phyloP scores from a whole-genome alignment of 1,140 invertebrate genomes.

The Aricia agestis region DNA sequence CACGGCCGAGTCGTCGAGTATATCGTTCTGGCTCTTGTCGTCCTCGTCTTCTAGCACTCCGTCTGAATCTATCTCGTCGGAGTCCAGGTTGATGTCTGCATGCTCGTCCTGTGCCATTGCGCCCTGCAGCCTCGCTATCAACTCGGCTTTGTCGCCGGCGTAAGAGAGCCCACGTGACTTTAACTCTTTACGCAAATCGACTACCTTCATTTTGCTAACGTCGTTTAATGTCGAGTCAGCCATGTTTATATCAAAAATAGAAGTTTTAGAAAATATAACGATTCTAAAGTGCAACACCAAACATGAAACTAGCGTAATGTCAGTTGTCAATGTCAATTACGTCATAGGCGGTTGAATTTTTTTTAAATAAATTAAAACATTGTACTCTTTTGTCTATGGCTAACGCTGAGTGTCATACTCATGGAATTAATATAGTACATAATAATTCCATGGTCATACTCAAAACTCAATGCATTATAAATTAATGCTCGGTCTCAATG shows the following conservation, averaged over 20 bases:
- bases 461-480: no score
- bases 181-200: conserved; percentile 87
- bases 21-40: conserved; percentile 73
- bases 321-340: conserved; percentile 3
- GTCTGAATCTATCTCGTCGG: conserved; percentile 71
- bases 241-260: conserved; percentile 35
- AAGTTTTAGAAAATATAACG: neutral
- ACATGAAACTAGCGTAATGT: conserved; percentile 10
- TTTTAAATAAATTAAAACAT: no score
- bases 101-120: conserved; percentile 75
- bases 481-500: no score
- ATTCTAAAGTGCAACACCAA: conserved; percentile 9
- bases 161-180: conserved; percentile 85
- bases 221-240: conserved; percentile 57
- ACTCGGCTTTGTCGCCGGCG: conserved; percentile 87
- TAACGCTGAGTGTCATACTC: no score
- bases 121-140: conserved; percentile 84
- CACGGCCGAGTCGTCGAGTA: conserved; percentile 60
- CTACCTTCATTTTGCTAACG: conserved; percentile 78
- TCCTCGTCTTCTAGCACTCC: conserved; percentile 77
- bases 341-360: no score
- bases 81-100: conserved; percentile 64
- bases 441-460: no score
- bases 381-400: no score
- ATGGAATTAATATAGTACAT: no score